phyloP scores from a whole-genome alignment of 2,797 vertebrate species.

The Coluber constrictor region DNA sequence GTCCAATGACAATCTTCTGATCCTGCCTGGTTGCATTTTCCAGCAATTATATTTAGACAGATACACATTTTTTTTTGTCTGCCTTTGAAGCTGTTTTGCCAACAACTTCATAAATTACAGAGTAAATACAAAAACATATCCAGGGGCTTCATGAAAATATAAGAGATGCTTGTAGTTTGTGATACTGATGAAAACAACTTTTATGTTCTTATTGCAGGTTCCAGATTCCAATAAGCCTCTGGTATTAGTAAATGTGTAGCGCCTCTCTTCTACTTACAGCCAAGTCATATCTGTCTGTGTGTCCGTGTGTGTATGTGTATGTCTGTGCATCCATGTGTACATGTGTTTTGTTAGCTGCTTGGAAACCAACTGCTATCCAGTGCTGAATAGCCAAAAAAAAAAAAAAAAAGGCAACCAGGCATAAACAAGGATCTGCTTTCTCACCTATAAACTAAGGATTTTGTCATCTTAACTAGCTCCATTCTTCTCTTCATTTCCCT shows the following conservation, averaged over 20 bases:
- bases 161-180: constrained; percentile 31
- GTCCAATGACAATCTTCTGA: background rate
- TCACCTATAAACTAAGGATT: constrained; percentile 5
- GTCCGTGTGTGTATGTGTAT: fast-evolving
- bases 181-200: constrained; percentile 11
- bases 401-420: background rate
- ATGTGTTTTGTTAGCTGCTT: background rate
- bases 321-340: fast-evolving
- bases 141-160: background rate
- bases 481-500: constrained; percentile 16
- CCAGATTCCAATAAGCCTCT: background rate
- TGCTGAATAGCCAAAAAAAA: background rate
- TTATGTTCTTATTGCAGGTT: background rate
- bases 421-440: background rate
- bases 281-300: fast-evolving
- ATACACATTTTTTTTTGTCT: constrained; percentile 12
- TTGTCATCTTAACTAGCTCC: background rate
- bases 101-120: constrained; percentile 32
- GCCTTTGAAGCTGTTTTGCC: constrained; percentile 22
- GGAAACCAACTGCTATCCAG: background rate
- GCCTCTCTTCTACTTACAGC: background rate
- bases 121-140: constrained; percentile 31
- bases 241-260: background rate
- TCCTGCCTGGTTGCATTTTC: background rate
- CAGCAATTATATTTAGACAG: background rate